Conservation (phyloP, 92 coral and sea anemone genomes). For the Blastomussa wellsi region DNA sequence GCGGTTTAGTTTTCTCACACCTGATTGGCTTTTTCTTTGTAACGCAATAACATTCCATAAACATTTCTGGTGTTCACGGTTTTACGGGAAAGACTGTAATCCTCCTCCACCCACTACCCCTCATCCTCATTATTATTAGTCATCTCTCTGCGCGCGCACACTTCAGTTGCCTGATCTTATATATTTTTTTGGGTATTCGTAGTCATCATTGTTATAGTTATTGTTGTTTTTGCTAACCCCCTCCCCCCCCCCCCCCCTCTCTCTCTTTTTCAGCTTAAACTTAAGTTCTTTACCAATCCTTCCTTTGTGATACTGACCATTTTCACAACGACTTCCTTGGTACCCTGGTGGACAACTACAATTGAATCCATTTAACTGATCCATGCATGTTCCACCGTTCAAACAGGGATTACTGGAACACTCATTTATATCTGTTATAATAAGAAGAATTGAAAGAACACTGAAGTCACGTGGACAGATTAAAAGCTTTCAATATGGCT, state of each 20-base stretch:
- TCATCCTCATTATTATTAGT: no score
- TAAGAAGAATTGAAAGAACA: not conserved
- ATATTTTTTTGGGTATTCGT: no score
- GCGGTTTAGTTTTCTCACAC: no score
- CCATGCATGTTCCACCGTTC: slow-evolving; percentile 5
- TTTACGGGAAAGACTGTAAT: no score
- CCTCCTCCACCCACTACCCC: no score
- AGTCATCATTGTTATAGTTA: no score
- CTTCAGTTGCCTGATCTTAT: no score
- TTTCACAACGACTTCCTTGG: not conserved
- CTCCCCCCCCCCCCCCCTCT: not conserved
- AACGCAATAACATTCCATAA: no score
- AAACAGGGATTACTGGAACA: not conserved
- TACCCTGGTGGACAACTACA: not conserved
- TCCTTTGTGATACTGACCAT: not conserved
- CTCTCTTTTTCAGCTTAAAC: not conserved
- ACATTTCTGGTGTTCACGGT: no score
- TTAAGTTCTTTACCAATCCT: not conserved
- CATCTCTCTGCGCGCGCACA: no score
- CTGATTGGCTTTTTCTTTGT: no score
- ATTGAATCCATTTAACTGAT: not conserved
- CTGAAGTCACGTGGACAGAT: not conserved
- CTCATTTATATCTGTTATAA: not conserved
- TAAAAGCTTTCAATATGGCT: not conserved
- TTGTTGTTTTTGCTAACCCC: no score